phyloP scores from a whole-genome alignment of 2,888 invertebrate species.

The Clitarchus hookeri region DNA sequence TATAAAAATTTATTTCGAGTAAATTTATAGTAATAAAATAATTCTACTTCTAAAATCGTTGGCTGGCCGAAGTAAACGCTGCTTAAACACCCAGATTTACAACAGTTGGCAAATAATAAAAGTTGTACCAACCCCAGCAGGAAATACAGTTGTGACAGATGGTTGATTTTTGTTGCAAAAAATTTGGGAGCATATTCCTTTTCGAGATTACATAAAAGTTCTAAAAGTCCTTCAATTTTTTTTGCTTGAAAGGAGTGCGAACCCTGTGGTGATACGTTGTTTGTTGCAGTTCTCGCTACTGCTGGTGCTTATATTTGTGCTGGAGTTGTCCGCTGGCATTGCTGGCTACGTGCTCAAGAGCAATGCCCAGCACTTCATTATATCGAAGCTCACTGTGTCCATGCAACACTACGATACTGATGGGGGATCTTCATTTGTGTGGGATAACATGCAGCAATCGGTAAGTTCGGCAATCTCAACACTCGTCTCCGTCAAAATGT shows the following conservation, averaged over 20 bases:
- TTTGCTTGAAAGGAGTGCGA: background rate
- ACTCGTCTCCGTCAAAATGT: too few species aligned
- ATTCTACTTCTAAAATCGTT: too few species aligned
- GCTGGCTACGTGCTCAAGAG: slow-evolving; percentile 68
- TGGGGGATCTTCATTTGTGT: background rate
- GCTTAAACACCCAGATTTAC: too few species aligned
- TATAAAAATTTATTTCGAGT: too few species aligned
- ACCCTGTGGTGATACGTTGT: background rate
- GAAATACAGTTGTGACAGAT: too few species aligned
- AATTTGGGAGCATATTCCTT: too few species aligned
- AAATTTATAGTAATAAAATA: too few species aligned
- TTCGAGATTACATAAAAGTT: too few species aligned
- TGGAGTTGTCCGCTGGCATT: slow-evolving; percentile 78
- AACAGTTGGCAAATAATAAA: too few species aligned
- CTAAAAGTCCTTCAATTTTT: background rate
- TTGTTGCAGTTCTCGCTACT: slow-evolving; percentile 66
- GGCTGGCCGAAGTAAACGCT: too few species aligned
- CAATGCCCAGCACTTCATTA: slow-evolving; percentile 60
- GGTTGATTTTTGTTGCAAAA: too few species aligned
- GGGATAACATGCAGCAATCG: background rate
- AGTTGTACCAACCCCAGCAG: too few species aligned
- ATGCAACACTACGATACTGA: slow-evolving; percentile 56
- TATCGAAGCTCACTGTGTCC: slow-evolving; percentile 58
- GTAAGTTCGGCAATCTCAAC: background rate
- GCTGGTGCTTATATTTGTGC: slow-evolving; percentile 70